phyloP scores from a whole-genome alignment of 2,113 vertebrate species.

The Oncorhynchus gorbuscha region DNA sequence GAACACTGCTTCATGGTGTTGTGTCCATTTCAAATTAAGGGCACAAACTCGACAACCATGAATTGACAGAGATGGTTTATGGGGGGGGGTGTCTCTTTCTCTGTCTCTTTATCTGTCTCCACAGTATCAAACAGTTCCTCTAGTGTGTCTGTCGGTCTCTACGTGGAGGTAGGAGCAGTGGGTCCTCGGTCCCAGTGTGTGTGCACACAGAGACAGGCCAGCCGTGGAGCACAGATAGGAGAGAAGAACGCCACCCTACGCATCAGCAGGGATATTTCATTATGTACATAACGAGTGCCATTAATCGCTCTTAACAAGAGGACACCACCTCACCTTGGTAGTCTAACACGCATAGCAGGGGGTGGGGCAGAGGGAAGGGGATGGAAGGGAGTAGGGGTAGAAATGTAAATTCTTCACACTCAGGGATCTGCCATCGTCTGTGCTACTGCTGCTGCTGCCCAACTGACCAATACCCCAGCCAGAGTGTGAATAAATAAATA shows the following conservation, averaged over 20 bases:
- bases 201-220: slow-evolving; percentile 7
- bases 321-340: slow-evolving; percentile 78
- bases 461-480: slow-evolving; percentile 38
- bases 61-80: slow-evolving; percentile 35
- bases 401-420: slow-evolving; percentile 73
- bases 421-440: slow-evolving; percentile 63
- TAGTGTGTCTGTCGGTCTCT: slow-evolving; percentile 20
- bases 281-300: slow-evolving; percentile 77
- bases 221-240: slow-evolving; percentile 14
- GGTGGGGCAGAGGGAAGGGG: background rate
- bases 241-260: slow-evolving; percentile 58
- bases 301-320: slow-evolving; percentile 80
- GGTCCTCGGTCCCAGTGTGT: slow-evolving; percentile 27
- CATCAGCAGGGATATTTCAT: slow-evolving; percentile 76
- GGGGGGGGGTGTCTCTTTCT: too few relatives aligned
- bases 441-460: slow-evolving; percentile 29
- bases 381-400: slow-evolving; percentile 35
- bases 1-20: slow-evolving; percentile 43
- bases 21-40: slow-evolving; percentile 46
- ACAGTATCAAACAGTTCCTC: slow-evolving; percentile 54
- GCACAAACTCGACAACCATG: slow-evolving; percentile 48
- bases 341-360: slow-evolving; percentile 64
- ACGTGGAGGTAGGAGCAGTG: slow-evolving; percentile 57
- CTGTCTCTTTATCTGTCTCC: too few relatives aligned
- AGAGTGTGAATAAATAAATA: slow-evolving; percentile 57